Percentiles rank a stretch among this genome's conserved stretches.
Conservation (phyloP, 2,797 vertebrate genomes). For the Centropyge bicolor region DNA sequence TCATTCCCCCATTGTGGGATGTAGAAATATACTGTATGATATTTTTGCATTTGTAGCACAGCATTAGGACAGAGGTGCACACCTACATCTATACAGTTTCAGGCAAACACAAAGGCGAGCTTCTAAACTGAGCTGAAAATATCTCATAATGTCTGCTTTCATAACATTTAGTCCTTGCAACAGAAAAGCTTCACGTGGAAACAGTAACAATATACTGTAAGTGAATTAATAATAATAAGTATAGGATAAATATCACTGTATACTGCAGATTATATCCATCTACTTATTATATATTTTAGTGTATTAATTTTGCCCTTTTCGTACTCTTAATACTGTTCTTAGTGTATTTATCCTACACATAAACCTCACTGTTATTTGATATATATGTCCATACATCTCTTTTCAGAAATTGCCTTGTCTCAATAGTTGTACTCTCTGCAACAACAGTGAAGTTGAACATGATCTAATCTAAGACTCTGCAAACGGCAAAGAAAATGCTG, state of each 20-base stretch:
- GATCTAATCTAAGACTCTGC: too few relatives aligned
- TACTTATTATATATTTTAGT: too few relatives aligned
- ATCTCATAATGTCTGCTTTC: background rate
- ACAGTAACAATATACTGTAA: background rate
- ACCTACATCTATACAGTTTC: background rate
- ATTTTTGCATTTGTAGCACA: background rate
- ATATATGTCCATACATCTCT: too few relatives aligned
- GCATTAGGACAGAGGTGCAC: background rate
- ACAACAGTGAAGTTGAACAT: too few relatives aligned
- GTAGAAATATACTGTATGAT: background rate
- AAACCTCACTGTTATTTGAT: too few relatives aligned
- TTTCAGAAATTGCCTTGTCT: too few relatives aligned
- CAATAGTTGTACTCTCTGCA: too few relatives aligned
- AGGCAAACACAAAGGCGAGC: background rate
- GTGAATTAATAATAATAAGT: background rate
- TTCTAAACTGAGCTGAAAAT: background rate
- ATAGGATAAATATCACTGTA: too few relatives aligned
- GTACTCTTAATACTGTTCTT: too few relatives aligned
- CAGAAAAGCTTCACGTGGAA: background rate
- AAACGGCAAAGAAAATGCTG: background rate
- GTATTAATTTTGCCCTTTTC: too few relatives aligned
- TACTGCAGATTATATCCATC: too few relatives aligned
- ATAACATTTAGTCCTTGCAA: background rate
- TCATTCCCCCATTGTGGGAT: background rate
- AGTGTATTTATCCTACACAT: too few relatives aligned